Evolutionary conservation across 2,888 invertebrate genomes (phyloP), one percentile per base, ranked within the genome.

Genomic region (Melinopterus prodromus): DNA sequence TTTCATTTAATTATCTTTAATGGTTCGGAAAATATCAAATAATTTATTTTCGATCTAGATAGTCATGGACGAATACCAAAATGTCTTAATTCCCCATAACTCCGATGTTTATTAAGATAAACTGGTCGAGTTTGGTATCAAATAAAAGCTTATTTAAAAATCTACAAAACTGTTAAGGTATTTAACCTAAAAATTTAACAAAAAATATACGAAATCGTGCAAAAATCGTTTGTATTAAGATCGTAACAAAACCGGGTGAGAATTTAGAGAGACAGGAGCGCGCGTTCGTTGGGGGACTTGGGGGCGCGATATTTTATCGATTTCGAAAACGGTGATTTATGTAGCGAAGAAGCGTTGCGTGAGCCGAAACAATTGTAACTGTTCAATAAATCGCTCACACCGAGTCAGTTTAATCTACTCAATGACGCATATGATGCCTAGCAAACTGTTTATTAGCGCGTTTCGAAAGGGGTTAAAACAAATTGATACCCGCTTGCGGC

Each of bases 381-480:
- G 74, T 74, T 74, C 74, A 74, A 74, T 74, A 74, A 74, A 74
- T 74, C 74, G 74, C 74, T 74, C 74, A 74, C 74, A 37, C 36
- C 74, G 74, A 37, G 36, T 37, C 74, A 37, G 74, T 74, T 74
- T 74, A 74, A 74, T 74, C 74, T 74, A 74, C 74, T 74, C 74
- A 74, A 74, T 74, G 74, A 74, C 74, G 74, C 74, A 74, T 74
- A 74, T 74, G 74, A 74, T 74, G 37, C 74, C 74, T 74, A 74
- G 74, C 74, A 74, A 74, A 74, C 74, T 74, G 74, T 74, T 74
- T 74, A 74, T 74, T 74, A 74, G 74, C 35, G 74, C 36, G 74
- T 36, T 74, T 74, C 37, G 36, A 37, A 74, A 36, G 74, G 70
- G 77, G 77, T 77, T 35, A 77, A 69, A 53, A 53, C 53, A 53